Percentiles rank a stretch among this genome's conserved stretches.
phyloP scores from a whole-genome alignment of 2,797 vertebrate species.

The Nyctibius grandis region DNA sequence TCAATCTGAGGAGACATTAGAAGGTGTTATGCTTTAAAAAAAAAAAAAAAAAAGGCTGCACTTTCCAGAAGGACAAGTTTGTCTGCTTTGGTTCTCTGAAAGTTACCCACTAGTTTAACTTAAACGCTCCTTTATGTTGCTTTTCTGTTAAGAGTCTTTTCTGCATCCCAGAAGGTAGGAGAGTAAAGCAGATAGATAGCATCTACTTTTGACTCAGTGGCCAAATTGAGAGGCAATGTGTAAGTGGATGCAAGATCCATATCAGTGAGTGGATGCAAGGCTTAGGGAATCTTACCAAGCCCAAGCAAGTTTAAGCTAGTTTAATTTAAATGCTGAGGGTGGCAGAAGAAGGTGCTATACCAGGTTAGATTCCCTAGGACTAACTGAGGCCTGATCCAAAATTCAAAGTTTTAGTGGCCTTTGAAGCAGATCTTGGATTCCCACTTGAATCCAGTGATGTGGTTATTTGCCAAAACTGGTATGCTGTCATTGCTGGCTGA shows the following conservation, averaged over 20 bases:
- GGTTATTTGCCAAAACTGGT: not conserved
- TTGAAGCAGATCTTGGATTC: not conserved
- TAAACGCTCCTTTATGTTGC: not conserved
- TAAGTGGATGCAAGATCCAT: not conserved
- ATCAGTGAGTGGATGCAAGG: not conserved
- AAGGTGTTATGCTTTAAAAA: not conserved
- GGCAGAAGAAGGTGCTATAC: not conserved
- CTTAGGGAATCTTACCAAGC: not conserved
- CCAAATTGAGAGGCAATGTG: not conserved
- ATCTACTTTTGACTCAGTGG: constrained; percentile 5
- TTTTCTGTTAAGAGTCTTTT: not conserved
- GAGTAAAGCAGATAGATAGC: constrained; percentile 5
- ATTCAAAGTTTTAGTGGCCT: not conserved
- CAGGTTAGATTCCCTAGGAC: not conserved
- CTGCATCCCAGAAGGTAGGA: not conserved
- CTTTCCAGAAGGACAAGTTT: constrained; percentile 2
- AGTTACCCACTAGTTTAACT: not conserved
- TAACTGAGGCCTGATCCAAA: not conserved
- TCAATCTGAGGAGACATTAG: not conserved
- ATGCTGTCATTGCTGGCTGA: not conserved
- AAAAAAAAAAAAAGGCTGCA: not conserved
- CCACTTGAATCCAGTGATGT: not conserved
- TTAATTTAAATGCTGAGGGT: not conserved
- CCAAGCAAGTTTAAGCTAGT: constrained; percentile 11
- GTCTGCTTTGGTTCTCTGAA: not conserved